These are phyloP conservation scores for Gulo gulo DNA, from an alignment of 2,113 vertebrate genomes.

Conservation along the genomic window DNA sequence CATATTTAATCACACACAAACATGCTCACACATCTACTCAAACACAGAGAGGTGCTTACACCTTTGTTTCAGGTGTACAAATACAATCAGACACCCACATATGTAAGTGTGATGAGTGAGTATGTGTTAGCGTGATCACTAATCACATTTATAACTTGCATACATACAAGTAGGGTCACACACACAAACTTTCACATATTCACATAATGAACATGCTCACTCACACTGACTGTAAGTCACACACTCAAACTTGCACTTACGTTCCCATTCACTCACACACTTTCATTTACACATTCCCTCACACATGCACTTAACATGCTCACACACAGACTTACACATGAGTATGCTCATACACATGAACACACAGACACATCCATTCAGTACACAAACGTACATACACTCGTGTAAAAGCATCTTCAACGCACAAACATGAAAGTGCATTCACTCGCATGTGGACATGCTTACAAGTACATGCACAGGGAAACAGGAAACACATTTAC, in stretches of 20 bases:
- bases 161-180: background rate
- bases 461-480: background rate
- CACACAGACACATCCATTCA: background rate
- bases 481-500: background rate
- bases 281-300: background rate
- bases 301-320: background rate
- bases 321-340: background rate
- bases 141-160: background rate
- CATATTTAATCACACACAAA: background rate
- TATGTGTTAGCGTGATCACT: background rate
- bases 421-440: background rate
- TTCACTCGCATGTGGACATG: background rate
- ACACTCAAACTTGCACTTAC: background rate
- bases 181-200: background rate
- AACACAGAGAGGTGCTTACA: background rate
- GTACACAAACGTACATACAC: background rate
- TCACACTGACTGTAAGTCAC: background rate
- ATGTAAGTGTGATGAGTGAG: background rate
- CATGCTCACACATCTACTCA: background rate
- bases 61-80: too few relatives aligned
- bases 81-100: background rate
- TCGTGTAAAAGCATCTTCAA: background rate
- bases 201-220: background rate
- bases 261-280: background rate
- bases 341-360: background rate